Evolutionary conservation across 2,888 invertebrate genomes (phyloP), one percentile per base, ranked within the genome.

Genomic region (Trachelus stipa): DNA sequence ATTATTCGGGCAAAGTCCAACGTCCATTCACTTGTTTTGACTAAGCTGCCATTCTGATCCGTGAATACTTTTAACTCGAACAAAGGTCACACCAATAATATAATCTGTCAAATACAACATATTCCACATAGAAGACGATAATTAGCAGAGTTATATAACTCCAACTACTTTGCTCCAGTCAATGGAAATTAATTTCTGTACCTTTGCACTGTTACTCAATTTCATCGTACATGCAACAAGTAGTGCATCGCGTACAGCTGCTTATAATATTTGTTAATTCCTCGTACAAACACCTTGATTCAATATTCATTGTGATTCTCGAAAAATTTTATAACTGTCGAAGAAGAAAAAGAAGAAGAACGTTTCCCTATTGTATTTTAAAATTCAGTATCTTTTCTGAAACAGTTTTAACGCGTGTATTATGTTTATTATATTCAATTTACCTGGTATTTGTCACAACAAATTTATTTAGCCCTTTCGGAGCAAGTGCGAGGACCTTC

Each of bases 371-470:
- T 4, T n/a, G 6, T 9, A 6, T 30, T 31, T 31, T 4, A 15
- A 35, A 23, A 34, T 71, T 1, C 23, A 30, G 56, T 56, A 56
- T 56, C 23, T 9, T 33, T 1, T 33, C 9, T 23, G 71, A 30
- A 4, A 71, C 9, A 71, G 12, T 30, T 34, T 30, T 3, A 0
- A 34, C 3, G 33, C 15, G 3, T 11, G 23, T 15, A 23, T 11
- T 3, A 30, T 30, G 23, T 37, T 35, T n/a, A 74, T 35, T 11
- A 12, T 71, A 35, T 56, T 30, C 12, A 74, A 82, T 82, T 83
- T 69, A 86, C 88, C 85, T 85, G 75, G 83, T 75, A 77, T 84
- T 82, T 1, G 80, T 35, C 30, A 83, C 82, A 12, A 83, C 73
- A 69, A 83, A 82, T 78, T 85, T 85, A 9, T 83, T 77, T 6